Base-by-base conservation (phyloP, 2,797 vertebrate species). In the Coreius guichenoti region DNA sequence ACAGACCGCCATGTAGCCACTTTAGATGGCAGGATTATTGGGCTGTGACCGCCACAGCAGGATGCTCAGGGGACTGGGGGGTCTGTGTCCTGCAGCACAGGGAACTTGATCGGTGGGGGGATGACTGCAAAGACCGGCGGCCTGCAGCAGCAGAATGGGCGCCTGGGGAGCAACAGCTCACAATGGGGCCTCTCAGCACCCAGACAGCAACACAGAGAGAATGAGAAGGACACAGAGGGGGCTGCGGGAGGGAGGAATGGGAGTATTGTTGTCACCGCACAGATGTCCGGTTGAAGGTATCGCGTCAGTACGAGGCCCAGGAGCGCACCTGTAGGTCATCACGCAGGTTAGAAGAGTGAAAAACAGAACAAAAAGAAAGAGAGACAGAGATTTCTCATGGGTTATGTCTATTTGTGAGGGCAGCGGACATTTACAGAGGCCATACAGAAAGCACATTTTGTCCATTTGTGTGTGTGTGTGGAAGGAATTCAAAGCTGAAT, bases 161-260 rank as follows among this genome's bases (percentile, higher is more conserved):
- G 79, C 85, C 82, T 84, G 84, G 87, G 81, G 80, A 88, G 85
- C 39, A 73, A 70, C 49, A 63, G 58, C 73, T 81, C 77, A 90
- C 86, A 90, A 90, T 86, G 75, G 68, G 73, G 83, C 75, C 83
- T 85, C 87, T 86, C 87, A 89, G 76, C 76, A 86, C 56, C 79
- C 33, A 81, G 65, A 83, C 80, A 87, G 49, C 17, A 72, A 13
- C 29, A 36, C 69, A 73, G 29, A 61, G 63, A 61, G 76, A 69
- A 47, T 43, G 51, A 77, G 47, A 9, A 68, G 70, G 29, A 80
- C 29, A 49, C 78, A 87, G 45, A 65, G 51, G 61, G 29, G 63
- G 12, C 39, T 43, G 56, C 63, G 23, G 33, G 19, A 19, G 21
- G 23, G 75, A 85, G 39, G 80, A 81, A 84, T 67, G 75, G 39